Conservation (phyloP, 1,140 invertebrate species). For the Euglossa dilemma region DNA sequence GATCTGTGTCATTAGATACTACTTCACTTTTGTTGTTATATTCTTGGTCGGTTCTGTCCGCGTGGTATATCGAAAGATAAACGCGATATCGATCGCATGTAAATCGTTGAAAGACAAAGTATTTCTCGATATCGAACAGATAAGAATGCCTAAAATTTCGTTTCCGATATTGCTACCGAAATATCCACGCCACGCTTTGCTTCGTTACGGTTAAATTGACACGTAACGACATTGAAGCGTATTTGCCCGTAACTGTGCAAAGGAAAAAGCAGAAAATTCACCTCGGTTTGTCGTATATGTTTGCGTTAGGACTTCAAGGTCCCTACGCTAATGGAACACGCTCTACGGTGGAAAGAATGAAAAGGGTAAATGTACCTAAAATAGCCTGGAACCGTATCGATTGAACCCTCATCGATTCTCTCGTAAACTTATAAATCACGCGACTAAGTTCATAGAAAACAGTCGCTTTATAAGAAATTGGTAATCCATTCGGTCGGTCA, state of each 20-base stretch:
- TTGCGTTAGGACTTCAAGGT: not conserved
- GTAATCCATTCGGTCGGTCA: not conserved
- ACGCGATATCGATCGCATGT: not conserved
- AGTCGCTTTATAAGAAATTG: not conserved
- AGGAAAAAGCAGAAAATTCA: not conserved
- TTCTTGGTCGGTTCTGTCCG: not conserved
- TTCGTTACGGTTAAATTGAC: not conserved
- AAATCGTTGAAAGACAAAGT: not conserved
- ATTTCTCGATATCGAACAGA: not conserved
- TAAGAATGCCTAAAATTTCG: too few relatives aligned
- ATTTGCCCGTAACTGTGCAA: not conserved
- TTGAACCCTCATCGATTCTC: conserved; percentile 10
- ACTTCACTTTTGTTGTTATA: not conserved
- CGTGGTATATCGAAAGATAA: not conserved
- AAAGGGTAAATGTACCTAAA: conserved; percentile 11
- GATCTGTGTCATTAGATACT: conserved; percentile 38
- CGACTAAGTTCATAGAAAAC: not conserved
- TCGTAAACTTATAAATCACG: conserved; percentile 22
- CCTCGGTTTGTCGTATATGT: not conserved
- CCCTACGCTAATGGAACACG: not conserved
- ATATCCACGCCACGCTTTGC: too few relatives aligned
- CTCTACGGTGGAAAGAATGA: not conserved
- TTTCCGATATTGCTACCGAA: not conserved
- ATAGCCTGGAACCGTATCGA: not conserved
- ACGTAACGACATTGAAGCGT: not conserved